Conservation (phyloP, 2,888 invertebrate species). For the Steinernema scapterisci region DNA sequence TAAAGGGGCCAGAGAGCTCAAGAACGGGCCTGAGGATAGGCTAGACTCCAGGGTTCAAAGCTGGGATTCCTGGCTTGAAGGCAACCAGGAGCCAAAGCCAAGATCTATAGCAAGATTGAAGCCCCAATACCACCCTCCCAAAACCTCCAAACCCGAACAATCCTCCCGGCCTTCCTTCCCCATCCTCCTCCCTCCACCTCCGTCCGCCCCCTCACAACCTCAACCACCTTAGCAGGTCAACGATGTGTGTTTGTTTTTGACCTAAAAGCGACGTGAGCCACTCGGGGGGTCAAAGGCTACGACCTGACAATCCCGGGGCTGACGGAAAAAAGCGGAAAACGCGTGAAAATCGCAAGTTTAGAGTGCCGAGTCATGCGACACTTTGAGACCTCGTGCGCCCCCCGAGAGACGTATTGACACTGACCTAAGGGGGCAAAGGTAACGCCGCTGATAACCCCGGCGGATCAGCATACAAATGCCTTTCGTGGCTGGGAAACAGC, state of each 20-base stretch:
- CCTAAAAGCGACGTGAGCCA: conserved; percentile 30
- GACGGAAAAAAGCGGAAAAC: conserved; percentile 3
- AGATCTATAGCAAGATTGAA: too few relatives aligned
- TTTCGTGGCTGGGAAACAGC: too few relatives aligned
- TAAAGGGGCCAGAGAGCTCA: too few relatives aligned
- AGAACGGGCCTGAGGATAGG: too few relatives aligned
- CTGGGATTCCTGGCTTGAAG: too few relatives aligned
- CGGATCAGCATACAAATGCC: too few relatives aligned
- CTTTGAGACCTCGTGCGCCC: neutral
- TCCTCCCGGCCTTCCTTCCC: neutral
- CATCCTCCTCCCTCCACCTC: neutral
- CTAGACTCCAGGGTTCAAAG: too few relatives aligned
- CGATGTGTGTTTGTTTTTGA: conserved; percentile 32
- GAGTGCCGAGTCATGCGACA: conserved; percentile 1
- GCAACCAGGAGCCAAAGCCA: too few relatives aligned
- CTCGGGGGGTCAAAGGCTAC: conserved; percentile 31
- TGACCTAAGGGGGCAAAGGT: conserved; percentile 4
- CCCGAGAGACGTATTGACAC: neutral
- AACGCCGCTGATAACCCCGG: neutral
- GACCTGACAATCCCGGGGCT: neutral
- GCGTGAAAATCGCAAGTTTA: neutral
- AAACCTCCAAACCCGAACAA: neutral
- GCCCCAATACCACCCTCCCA: too few relatives aligned
- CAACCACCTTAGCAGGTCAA: conserved; percentile 25
- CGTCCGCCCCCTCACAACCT: neutral